These are phyloP conservation scores for Carassius carassius DNA, from an alignment of 2,113 vertebrate species.

Conservation along the genomic window DNA sequence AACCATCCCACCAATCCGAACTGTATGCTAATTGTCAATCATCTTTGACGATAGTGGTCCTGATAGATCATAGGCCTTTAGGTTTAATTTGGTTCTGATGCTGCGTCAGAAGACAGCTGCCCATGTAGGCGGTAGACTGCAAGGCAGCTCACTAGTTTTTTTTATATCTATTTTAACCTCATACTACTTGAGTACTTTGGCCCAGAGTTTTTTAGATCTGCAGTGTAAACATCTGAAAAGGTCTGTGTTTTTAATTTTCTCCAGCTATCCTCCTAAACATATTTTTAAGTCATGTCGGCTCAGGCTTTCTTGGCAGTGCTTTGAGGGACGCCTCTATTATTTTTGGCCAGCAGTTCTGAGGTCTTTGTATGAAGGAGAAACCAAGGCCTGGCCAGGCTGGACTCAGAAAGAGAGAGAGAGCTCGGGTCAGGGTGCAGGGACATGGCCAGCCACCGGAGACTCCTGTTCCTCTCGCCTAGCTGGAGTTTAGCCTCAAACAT, in stretches of 20 bases:
- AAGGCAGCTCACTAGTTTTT: neutral
- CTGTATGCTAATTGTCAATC: too few species aligned
- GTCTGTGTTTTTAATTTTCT: conserved; percentile 65
- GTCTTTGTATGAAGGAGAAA: conserved; percentile 48
- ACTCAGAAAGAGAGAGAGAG: neutral
- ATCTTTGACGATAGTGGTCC: too few species aligned
- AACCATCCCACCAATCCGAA: too few species aligned
- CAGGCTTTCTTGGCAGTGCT: conserved; percentile 50
- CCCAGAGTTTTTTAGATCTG: conserved; percentile 24
- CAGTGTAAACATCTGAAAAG: conserved; percentile 56
- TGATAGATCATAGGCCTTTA: too few species aligned
- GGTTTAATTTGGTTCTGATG: neutral
- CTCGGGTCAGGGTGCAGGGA: neutral
- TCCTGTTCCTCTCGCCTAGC: conserved; percentile 30
- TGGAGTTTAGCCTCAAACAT: conserved; percentile 28
- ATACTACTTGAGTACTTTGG: conserved; percentile 8
- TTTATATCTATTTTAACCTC: neutral
- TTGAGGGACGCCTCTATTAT: conserved; percentile 57
- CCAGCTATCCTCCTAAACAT: conserved; percentile 54
- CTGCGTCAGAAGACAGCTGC: neutral
- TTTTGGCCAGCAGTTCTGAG: conserved; percentile 53
- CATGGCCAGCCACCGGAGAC: conserved; percentile 9
- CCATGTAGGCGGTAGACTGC: neutral
- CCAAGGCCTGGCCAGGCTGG: conserved; percentile 10
- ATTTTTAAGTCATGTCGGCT: conserved; percentile 58